Evolutionary conservation across 2,113 vertebrate genomes (phyloP), one percentile per base, ranked within the genome.

Genomic region (Peromyscus leucopus): DNA sequence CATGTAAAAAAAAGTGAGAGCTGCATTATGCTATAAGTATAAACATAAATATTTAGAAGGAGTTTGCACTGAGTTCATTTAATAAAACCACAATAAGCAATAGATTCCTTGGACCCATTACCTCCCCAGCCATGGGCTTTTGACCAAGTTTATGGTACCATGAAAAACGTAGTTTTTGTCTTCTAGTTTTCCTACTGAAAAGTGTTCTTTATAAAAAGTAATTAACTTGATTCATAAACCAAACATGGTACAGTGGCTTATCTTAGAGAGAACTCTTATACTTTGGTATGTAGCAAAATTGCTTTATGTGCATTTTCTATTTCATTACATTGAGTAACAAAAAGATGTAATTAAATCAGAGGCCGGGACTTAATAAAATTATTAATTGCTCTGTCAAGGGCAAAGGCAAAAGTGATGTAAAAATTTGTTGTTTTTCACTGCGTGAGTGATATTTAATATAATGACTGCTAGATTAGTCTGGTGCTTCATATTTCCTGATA

Each of bases 391-490:
- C 31, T 36, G 72, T 92, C 59, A 72, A 57, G 74, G 61, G 28
- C 26, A 87, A 93, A 84, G 93, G 39, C 88, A 76, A 78, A 89
- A 78, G 24, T 89, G 71, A 72, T 71, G 7, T 83, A 61, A n/a
- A 26, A 80, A 71, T 95, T 92, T 92, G 67, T 90, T 61, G 28
- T 76, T 94, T 95, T 96, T 95, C 75, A 67, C 17, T 67, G 46
- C 3, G 24, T 85, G 2, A 94, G 24, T 82, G 51, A 22, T 67
- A 9, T 65, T 65, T 82, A 90, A 65, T 75, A 28, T 57, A 82
- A 12, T 10, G 17, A 9, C 28, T 91, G 7, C 31, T 91, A 63
- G 51, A 75, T 84, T 9, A 36, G 24, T 69, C 65, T 63, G 48
- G 46, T 89, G 39, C 48, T 39, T 33, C 28, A 46, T 69, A 51